phyloP scores from a whole-genome alignment of 2,888 invertebrate species.

The Cosmia pyralina region DNA sequence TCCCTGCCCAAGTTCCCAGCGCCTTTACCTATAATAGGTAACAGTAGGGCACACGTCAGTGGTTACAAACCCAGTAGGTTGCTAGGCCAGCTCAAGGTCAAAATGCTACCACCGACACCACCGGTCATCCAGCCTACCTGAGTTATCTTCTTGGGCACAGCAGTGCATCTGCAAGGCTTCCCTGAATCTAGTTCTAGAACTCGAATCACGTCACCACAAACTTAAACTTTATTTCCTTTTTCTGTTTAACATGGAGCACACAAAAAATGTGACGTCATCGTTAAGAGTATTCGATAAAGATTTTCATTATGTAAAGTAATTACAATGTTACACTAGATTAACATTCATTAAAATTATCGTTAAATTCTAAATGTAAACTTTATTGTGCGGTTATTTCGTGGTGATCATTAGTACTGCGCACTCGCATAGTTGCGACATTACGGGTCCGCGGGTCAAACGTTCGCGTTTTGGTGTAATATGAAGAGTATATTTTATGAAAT shows the following conservation, averaged over 20 bases:
- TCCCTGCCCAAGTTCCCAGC: too few relatives aligned
- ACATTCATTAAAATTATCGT: conserved; percentile 53
- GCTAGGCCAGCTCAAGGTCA: background rate
- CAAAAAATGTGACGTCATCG: conserved; percentile 13
- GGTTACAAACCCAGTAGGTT: background rate
- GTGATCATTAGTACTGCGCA: conserved; percentile 27
- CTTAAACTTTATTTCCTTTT: background rate
- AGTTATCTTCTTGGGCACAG: background rate
- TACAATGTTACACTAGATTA: conserved; percentile 39
- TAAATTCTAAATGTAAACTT: conserved; percentile 35
- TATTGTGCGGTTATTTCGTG: conserved; percentile 13
- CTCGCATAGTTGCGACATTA: conserved; percentile 35
- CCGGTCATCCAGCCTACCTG: background rate
- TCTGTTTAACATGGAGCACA: background rate
- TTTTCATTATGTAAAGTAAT: conserved; percentile 21
- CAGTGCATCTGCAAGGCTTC: background rate
- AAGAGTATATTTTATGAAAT: background rate
- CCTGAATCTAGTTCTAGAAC: background rate
- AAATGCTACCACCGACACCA: background rate
- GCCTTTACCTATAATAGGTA: background rate
- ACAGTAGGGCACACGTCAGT: background rate
- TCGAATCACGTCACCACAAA: background rate
- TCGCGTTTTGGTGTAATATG: conserved; percentile 20
- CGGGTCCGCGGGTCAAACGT: conserved; percentile 40
- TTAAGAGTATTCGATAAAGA: background rate